These are phyloP conservation scores for Cebus imitator DNA, from an alignment of 2,113 vertebrate species.

Conservation along the genomic window DNA sequence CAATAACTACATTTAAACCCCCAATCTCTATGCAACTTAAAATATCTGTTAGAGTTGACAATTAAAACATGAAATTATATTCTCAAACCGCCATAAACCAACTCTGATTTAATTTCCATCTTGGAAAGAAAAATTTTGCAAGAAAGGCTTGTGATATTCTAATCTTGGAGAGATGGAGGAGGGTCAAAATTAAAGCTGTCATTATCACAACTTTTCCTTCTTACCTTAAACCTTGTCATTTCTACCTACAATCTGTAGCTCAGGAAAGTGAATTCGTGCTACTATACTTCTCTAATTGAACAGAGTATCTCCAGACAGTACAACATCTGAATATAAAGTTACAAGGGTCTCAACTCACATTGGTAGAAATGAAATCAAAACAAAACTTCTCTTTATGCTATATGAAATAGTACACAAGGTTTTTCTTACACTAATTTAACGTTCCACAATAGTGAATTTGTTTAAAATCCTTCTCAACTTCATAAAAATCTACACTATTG, in stretches of 20 bases:
- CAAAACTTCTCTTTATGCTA: not conserved
- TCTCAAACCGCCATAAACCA: not conserved
- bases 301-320: not conserved
- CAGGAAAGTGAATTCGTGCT: not conserved
- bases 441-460: conserved; percentile 11
- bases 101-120: not conserved
- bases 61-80: conserved; percentile 41
- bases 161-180: not conserved
- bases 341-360: not conserved
- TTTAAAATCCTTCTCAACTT: conserved; percentile 40
- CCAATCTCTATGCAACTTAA: conserved; percentile 11
- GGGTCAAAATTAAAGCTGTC: not conserved
- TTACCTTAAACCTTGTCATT: not conserved
- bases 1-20: not conserved
- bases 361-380: conserved; percentile 29
- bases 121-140: not conserved
- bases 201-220: not conserved
- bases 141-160: not conserved
- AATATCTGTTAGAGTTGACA: not conserved
- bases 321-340: not conserved
- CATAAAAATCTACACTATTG: conserved; percentile 1
- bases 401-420: not conserved
- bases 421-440: conserved; percentile 17
- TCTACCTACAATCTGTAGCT: not conserved
- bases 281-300: not conserved